Evolutionary conservation across 2,888 invertebrate species (phyloP).

Genomic region (Apamea crenata): DNA sequence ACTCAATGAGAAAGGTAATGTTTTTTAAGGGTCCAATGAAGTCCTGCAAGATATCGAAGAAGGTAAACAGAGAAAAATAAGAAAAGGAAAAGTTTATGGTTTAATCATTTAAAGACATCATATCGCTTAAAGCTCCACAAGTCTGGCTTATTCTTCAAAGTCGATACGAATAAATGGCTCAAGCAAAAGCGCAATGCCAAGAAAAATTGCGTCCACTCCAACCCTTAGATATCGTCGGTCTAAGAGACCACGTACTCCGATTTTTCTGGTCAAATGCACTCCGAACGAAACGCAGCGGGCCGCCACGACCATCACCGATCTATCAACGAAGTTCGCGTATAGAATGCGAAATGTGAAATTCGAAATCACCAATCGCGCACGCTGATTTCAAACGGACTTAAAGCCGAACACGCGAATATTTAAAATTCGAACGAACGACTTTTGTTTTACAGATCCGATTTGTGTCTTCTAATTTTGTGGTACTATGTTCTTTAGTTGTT

Average conservation of each 20-base stretch:
- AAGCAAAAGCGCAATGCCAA: constrained; percentile 39
- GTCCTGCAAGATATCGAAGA: neutral
- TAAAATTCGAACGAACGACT: constrained; percentile 83
- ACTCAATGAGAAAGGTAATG: neutral
- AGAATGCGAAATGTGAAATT: constrained; percentile 84
- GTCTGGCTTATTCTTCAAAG: constrained; percentile 21
- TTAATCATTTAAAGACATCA: neutral
- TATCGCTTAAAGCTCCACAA: constrained; percentile 2
- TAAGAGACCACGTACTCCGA: constrained; percentile 80
- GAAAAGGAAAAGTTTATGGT: neutral
- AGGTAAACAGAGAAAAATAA: neutral
- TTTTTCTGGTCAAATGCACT: constrained; percentile 89
- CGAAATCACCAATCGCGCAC: constrained; percentile 84
- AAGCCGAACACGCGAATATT: constrained; percentile 76
- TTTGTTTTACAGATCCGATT: constrained; percentile 81
- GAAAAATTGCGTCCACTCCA: constrained; percentile 61
- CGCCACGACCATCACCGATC: constrained; percentile 84
- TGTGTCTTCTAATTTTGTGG: constrained; percentile 63
- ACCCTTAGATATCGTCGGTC: constrained; percentile 69
- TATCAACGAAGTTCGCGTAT: constrained; percentile 85
- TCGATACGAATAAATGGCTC: constrained; percentile 48
- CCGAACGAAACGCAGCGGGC: constrained; percentile 75
- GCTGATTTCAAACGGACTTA: constrained; percentile 82
- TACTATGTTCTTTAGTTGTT: constrained; percentile 30
- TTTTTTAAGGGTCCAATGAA: too few species aligned